A percentile compares a stretch with the other conserved stretches of the same genome.
Evolutionary conservation across 2,113 vertebrate genomes (phyloP).

Genomic region (Neolamprologus tretocephalus): DNA sequence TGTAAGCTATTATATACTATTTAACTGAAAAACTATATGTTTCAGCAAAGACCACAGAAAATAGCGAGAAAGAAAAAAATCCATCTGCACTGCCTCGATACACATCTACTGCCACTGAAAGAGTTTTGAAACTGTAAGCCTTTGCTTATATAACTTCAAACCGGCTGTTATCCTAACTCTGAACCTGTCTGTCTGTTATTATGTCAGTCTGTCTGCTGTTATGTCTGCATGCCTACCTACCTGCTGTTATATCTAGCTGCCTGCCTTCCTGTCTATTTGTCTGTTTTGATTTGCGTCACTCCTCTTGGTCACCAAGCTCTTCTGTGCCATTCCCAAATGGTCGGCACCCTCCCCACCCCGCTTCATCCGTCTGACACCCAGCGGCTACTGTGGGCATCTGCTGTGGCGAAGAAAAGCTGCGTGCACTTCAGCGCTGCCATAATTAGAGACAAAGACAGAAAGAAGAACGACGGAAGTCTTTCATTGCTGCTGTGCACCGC

Average conservation of each 20-base stretch:
- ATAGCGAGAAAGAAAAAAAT: not conserved
- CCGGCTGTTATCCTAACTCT: constrained; percentile 25
- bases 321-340: constrained; percentile 35
- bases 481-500: not conserved
- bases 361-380: constrained; percentile 40
- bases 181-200: constrained; percentile 26
- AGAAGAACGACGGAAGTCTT: not conserved
- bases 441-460: constrained; percentile 41
- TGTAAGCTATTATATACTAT: not conserved
- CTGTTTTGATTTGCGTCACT: constrained; percentile 55
- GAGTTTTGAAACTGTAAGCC: constrained; percentile 2
- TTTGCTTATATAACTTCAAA: constrained; percentile 37
- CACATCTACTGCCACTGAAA: constrained; percentile 27
- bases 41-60: not conserved
- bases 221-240: constrained; percentile 7
- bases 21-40: not conserved
- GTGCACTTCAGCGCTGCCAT: constrained; percentile 17
- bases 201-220: not conserved
- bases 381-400: constrained; percentile 29
- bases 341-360: not conserved
- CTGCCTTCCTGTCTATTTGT: constrained; percentile 23
- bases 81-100: not conserved
- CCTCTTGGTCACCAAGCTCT: constrained; percentile 54
- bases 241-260: constrained; percentile 31
- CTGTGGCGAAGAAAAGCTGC: constrained; percentile 30